Evolutionary conservation across 2,797 vertebrate genomes (phyloP).

Genomic region (Pelobates cultripes): DNA sequence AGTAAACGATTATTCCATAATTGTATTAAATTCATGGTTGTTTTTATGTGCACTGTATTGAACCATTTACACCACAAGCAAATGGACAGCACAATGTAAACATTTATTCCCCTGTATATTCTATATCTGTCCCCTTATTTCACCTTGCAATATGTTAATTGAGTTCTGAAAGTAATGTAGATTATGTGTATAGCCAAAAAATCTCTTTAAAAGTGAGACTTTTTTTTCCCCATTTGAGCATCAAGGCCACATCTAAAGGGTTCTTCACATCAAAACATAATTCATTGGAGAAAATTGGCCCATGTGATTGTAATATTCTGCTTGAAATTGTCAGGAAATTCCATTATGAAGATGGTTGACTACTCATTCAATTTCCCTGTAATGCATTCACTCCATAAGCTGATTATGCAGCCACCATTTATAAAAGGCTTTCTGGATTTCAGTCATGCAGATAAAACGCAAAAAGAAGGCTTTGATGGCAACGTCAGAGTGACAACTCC

Average conservation of each 20-base stretch:
- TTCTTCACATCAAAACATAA: conserved; percentile 38
- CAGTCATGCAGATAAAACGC: conserved; percentile 18
- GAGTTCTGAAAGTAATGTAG: background rate
- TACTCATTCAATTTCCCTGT: conserved; percentile 51
- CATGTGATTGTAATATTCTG: conserved; percentile 8
- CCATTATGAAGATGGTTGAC: conserved; percentile 60
- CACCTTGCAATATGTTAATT: conserved; percentile 2
- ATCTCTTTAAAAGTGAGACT: conserved; percentile 1
- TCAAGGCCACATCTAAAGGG: conserved; percentile 2
- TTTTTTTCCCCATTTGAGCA: conserved; percentile 1
- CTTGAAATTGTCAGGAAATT: conserved; percentile 51
- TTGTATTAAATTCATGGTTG: too few species aligned
- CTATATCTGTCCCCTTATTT: background rate
- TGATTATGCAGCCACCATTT: conserved; percentile 52
- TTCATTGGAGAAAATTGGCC: conserved; percentile 36
- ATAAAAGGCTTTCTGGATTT: conserved; percentile 12
- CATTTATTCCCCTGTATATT: too few species aligned
- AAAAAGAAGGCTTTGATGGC: conserved; percentile 22
- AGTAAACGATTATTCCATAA: too few species aligned
- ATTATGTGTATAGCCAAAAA: background rate
- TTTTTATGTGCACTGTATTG: too few species aligned
- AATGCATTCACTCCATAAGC: conserved; percentile 43
- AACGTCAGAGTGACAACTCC: background rate
- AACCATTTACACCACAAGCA: too few species aligned
- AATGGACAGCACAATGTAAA: too few species aligned